phyloP scores from a whole-genome alignment of 1,140 invertebrate species.

The Solen grandis region DNA sequence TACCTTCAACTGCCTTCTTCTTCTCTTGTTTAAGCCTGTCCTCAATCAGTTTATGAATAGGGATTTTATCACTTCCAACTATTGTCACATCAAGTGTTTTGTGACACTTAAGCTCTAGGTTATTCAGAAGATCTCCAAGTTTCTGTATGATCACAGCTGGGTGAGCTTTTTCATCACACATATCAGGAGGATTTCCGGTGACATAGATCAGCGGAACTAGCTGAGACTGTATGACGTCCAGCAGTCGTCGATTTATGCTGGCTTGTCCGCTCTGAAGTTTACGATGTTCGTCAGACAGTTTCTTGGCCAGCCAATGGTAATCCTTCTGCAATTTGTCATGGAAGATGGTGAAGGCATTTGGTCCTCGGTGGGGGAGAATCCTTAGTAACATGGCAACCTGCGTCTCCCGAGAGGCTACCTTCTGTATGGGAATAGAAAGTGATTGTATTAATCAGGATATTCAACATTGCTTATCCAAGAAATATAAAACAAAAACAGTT shows the following conservation, averaged over 20 bases:
- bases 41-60: conserved; percentile 45
- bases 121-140: conserved; percentile 30
- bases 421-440: conserved; percentile 34
- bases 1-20: background rate
- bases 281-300: conserved; percentile 37
- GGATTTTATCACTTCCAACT: conserved; percentile 21
- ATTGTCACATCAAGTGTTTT: conserved; percentile 38
- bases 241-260: conserved; percentile 47
- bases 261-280: conserved; percentile 51
- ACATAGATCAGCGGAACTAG: conserved; percentile 38
- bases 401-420: conserved; percentile 43
- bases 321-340: conserved; percentile 50
- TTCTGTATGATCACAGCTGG: conserved; percentile 49
- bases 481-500: too few species aligned
- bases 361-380: conserved; percentile 38
- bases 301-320: conserved; percentile 42
- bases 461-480: too few species aligned
- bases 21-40: conserved; percentile 33
- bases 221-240: conserved; percentile 30
- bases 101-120: conserved; percentile 40
- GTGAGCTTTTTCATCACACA: conserved; percentile 35
- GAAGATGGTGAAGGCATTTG: conserved; percentile 47
- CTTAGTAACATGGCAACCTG: conserved; percentile 37
- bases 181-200: background rate
- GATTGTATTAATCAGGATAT: too few species aligned